Conservation (phyloP, 2,888 invertebrate genomes). For the Mystacides longicornis region DNA sequence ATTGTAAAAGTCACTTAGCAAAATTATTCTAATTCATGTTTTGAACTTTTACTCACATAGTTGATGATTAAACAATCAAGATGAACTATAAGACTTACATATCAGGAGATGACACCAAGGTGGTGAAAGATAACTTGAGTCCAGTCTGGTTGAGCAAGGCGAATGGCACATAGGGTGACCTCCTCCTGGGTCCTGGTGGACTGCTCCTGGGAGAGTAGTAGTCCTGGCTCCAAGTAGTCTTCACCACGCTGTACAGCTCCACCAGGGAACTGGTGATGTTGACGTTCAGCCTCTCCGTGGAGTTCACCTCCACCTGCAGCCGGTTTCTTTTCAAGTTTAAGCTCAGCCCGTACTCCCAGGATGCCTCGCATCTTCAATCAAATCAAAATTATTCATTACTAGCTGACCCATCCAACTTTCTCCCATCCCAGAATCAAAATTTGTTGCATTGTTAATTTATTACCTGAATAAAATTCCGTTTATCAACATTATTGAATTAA, state of each 20-base stretch:
- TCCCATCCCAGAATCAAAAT: no score
- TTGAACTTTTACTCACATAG: no score
- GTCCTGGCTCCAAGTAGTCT: constrained; percentile 81
- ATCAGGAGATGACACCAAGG: constrained; percentile 65
- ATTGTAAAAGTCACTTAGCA: no score
- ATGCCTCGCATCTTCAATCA: constrained; percentile 48
- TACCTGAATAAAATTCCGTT: no score
- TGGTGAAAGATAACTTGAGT: constrained; percentile 76
- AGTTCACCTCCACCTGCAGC: constrained; percentile 54
- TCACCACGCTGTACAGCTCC: constrained; percentile 72
- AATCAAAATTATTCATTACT: neutral
- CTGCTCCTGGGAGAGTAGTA: constrained; percentile 53
- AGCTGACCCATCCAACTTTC: no score
- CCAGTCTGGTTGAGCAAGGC: constrained; percentile 90
- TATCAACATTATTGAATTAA: no score
- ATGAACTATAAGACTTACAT: no score
- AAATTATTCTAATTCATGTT: no score
- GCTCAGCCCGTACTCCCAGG: constrained; percentile 62
- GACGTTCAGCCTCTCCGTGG: constrained; percentile 70
- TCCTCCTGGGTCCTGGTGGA: constrained; percentile 58
- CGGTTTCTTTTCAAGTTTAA: constrained; percentile 51
- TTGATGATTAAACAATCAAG: no score
- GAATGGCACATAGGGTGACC: constrained; percentile 92
- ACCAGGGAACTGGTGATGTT: constrained; percentile 86
- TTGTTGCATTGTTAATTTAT: no score